Evolutionary conservation across 2,113 vertebrate species (phyloP).

Genomic region (Nymphicus hollandicus): DNA sequence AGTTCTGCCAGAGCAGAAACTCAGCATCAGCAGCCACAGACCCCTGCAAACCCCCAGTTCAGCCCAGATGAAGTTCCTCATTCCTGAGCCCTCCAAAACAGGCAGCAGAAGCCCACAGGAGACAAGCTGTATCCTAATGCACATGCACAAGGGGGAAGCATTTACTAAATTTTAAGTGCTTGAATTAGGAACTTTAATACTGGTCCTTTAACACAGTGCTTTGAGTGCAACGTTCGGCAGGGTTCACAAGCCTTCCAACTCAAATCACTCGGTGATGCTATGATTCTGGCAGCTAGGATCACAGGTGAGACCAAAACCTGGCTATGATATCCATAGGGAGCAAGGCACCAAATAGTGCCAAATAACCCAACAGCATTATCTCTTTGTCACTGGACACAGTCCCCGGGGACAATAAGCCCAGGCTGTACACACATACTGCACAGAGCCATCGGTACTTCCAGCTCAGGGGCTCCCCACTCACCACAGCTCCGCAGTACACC

Average conservation of each 20-base stretch:
- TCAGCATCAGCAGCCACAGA: neutral
- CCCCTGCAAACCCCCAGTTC: neutral
- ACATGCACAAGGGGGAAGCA: slow-evolving; percentile 58
- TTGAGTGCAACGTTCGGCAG: neutral
- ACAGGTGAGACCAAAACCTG: neutral
- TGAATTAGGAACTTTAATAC: neutral
- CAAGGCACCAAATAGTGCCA: neutral
- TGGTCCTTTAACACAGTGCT: accelerated
- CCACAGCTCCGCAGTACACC: neutral
- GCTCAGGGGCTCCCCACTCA: neutral
- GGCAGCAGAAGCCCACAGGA: neutral
- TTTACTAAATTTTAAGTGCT: slow-evolving; percentile 9
- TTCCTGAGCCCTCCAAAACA: neutral
- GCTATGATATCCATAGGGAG: neutral
- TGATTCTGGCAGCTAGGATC: neutral
- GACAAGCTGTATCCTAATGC: neutral
- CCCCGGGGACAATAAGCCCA: neutral
- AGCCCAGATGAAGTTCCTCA: neutral
- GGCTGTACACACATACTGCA: neutral
- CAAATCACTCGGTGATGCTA: neutral
- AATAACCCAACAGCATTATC: neutral
- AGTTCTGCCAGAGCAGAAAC: neutral
- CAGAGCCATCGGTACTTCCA: neutral
- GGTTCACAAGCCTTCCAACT: accelerated
- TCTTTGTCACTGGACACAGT: neutral